Evolutionary conservation across 2,888 invertebrate genomes (phyloP).

Genomic region (Ophion obscuratus): DNA sequence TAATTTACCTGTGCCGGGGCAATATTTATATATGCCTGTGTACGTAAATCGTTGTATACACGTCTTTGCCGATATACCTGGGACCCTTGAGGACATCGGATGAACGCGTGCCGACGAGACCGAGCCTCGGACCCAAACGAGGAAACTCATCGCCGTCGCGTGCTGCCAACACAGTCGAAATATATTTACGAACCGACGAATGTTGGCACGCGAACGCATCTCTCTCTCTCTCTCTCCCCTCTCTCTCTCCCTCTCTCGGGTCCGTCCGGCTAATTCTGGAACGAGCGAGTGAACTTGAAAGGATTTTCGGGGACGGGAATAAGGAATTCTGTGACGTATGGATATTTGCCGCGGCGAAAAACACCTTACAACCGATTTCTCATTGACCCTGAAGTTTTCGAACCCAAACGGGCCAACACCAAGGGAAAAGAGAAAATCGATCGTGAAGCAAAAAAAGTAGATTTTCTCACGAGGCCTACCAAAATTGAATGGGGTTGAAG

Average conservation of each 20-base stretch:
- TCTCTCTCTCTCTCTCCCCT: background rate
- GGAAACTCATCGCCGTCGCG: slow-evolving; percentile 45
- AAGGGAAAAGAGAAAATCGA: background rate
- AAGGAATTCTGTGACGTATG: slow-evolving; percentile 40
- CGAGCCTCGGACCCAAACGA: slow-evolving; percentile 17
- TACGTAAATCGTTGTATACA: background rate
- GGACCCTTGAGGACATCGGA: slow-evolving; percentile 25
- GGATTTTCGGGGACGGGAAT: slow-evolving; percentile 42
- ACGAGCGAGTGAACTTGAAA: slow-evolving; percentile 55
- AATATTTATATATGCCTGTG: background rate
- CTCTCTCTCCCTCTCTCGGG: background rate
- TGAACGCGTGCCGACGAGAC: slow-evolving; percentile 52
- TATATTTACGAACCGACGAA: slow-evolving; percentile 56
- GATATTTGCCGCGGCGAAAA: slow-evolving; percentile 18
- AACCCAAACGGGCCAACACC: too few species aligned
- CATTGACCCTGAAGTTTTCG: too few species aligned
- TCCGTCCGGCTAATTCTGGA: slow-evolving; percentile 44
- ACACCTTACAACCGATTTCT: too few species aligned
- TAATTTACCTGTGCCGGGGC: slow-evolving; percentile 61
- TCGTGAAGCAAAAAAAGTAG: background rate
- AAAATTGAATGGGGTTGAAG: background rate
- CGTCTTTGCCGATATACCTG: slow-evolving; percentile 30
- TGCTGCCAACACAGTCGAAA: slow-evolving; percentile 42
- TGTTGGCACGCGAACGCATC: slow-evolving; percentile 25
- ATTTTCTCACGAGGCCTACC: too few species aligned